phyloP scores from a whole-genome alignment of 2,113 vertebrate genomes.

The Colinus virginianus region DNA sequence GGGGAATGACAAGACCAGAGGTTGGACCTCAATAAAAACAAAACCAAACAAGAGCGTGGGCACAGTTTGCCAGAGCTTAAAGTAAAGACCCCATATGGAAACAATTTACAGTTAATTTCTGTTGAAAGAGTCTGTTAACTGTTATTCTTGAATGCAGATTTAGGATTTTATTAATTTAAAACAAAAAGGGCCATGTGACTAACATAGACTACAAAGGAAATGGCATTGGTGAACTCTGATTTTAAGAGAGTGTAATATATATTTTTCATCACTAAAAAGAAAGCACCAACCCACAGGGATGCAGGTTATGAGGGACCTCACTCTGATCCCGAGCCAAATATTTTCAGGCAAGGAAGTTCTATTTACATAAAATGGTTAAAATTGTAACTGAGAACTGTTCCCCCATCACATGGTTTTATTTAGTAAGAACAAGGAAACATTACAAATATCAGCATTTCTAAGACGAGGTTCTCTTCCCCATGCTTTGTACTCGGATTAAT shows the following conservation, averaged over 20 bases:
- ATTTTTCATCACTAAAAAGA: constrained; percentile 75
- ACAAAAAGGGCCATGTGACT: constrained; percentile 68
- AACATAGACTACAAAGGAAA: constrained; percentile 78
- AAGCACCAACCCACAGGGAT: constrained; percentile 74
- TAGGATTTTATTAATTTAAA: constrained; percentile 79
- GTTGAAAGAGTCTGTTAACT: constrained; percentile 66
- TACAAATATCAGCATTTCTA: constrained; percentile 47
- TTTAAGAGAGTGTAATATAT: constrained; percentile 73
- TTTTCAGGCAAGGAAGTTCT: constrained; percentile 73
- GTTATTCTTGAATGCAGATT: constrained; percentile 72
- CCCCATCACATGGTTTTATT: constrained; percentile 48
- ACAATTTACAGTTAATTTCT: constrained; percentile 74
- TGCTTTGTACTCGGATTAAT: neutral
- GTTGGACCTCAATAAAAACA: constrained; percentile 25
- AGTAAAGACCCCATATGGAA: constrained; percentile 68
- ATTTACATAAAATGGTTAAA: constrained; percentile 75
- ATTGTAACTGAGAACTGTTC: constrained; percentile 61
- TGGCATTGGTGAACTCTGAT: constrained; percentile 65
- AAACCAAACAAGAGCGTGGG: constrained; percentile 47
- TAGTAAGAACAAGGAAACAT: constrained; percentile 55
- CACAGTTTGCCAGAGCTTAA: constrained; percentile 55
- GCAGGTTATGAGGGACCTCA: constrained; percentile 71
- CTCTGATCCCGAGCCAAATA: constrained; percentile 78
- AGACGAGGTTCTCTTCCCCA: constrained; percentile 1
- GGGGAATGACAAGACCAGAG: constrained; percentile 40